A percentile compares a stretch with the other conserved stretches of the same genome.
Conservation (phyloP, 2,888 invertebrate species). For the Xestoiulus laeticollis region DNA sequence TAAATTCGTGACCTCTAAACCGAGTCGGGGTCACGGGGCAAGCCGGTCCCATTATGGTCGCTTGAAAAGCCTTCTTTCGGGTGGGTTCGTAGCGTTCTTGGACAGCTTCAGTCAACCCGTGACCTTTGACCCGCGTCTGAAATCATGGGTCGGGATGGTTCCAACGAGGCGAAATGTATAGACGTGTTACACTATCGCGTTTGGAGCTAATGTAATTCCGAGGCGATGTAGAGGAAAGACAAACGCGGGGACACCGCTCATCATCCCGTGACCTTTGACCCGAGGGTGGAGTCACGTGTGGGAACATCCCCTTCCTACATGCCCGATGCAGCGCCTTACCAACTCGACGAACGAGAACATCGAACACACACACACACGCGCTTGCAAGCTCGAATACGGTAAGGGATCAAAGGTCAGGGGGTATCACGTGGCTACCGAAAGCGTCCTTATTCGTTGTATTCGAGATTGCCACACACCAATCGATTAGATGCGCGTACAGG, state of each 20-base stretch:
- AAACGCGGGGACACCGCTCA: neutral
- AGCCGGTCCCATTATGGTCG: neutral
- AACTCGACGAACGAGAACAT: neutral
- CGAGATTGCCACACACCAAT: neutral
- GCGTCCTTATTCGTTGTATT: constrained; percentile 18
- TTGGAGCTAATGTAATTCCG: too few relatives aligned
- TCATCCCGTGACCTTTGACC: neutral
- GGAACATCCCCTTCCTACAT: neutral
- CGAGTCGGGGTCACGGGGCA: neutral
- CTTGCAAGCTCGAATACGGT: neutral
- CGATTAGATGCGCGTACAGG: neutral
- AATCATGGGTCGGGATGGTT: too few relatives aligned
- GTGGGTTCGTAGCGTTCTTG: too few relatives aligned
- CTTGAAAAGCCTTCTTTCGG: too few relatives aligned
- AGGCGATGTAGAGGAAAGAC: too few relatives aligned
- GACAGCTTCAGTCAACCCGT: too few relatives aligned
- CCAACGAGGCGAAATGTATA: neutral
- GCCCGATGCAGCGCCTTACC: neutral
- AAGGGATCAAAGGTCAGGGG: neutral
- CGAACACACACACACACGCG: neutral
- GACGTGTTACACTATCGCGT: neutral
- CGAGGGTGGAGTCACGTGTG: neutral
- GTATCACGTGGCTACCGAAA: neutral
- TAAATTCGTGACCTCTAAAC: neutral
- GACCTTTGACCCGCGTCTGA: too few relatives aligned